Base-by-base conservation (phyloP, 1,140 invertebrate genomes). In the Propsilocerus akamusi region DNA sequence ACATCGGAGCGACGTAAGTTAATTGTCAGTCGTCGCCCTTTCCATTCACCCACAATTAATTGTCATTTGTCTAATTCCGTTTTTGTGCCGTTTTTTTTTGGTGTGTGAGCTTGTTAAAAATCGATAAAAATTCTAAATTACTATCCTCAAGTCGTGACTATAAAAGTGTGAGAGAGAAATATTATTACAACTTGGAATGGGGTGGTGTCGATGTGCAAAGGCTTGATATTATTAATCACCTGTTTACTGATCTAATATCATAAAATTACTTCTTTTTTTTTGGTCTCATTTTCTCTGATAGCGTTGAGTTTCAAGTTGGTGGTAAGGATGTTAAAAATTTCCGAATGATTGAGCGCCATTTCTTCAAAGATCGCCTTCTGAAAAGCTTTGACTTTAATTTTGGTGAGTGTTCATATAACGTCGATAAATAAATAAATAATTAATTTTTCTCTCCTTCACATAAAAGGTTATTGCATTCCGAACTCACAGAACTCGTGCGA, bases 361-460 rank as follows among this genome's bases (percentile, higher is more conserved):
- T 90, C 69, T 99, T 97, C 66, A 75, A 86, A 46, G 90, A 98
- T 58, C 83, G 80, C 51, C 67, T 97, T 41, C 72, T 99, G 10
- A 99, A 99, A 70, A 95, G 88, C n/a, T 99, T 98, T 71, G 95
- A 99, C 65, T 99, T 99, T 77, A 91, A 98, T 65, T 99, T 99
- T 76, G 94, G 94, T 41, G n/a, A n/a, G n/a, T n/a, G n/a, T n/a
- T n/a, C n/a, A n/a, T n/a, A n/a, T n/a, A n/a, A n/a, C n/a, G n/a
- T n/a, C n/a, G n/a, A n/a, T n/a, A n/a, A n/a, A n/a, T n/a, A n/a
- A n/a, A n/a, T n/a, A n/a, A n/a, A n/a, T n/a, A n/a, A n/a, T n/a
- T n/a, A n/a, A n/a, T n/a, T n/a, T n/a, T n/a, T n/a, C n/a, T n/a
- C n/a, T n/a, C n/a, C n/a, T n/a, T n/a, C n/a, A n/a, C n/a, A n/a